Evolutionary conservation across 2,113 vertebrate species (phyloP), one percentile per base, ranked within the genome.

Genomic region (Probosciger aterrimus): DNA sequence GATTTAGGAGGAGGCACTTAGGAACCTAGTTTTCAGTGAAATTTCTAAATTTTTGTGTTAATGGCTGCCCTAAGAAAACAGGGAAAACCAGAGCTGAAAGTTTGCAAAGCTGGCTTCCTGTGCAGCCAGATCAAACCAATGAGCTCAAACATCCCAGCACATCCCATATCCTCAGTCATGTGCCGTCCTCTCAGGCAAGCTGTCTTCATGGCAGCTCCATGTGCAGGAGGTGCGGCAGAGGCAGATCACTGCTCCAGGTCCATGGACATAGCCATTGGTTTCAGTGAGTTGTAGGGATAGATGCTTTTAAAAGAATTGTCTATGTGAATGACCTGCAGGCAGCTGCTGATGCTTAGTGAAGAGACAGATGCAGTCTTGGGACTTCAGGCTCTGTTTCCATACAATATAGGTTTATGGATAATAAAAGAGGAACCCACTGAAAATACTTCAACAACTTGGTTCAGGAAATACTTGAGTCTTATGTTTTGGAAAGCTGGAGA

Each of bases 241-340:
- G 27, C 53, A 86, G 44, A 24, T 33, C 30, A 13, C 71, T 62
- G 49, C 37, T 49, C 30, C 6, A 33, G 25, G 8, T 33, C 52
- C 0, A 0, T 24, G 41, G 16, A 11, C 24, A 27, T 7, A 86
- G 25, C 2, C 3, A 0, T 16, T 35, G 28, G 28, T 39, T 41
- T 55, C 62, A 15, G 6, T 20, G 10, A 15, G 13, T 14, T 68
- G 35, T 15, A 17, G 1, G 6, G 27, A 11, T 15, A 33, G 27
- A 8, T 37, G 19, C 11, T 79, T 67, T 28, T 64, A 46, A 71
- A 71, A 12, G 1, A 37, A 9, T 18, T 68, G 41, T 5, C 35
- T 37, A 2, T 17, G 30, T 19, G 23, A 89, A 69, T 12, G 15
- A 39, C 18, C 50, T 30, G 18, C 22, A 64, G 71, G 33, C 20